Base-by-base conservation (phyloP, 2,113 vertebrate genomes). In the Romanogobio albipinnatus region DNA sequence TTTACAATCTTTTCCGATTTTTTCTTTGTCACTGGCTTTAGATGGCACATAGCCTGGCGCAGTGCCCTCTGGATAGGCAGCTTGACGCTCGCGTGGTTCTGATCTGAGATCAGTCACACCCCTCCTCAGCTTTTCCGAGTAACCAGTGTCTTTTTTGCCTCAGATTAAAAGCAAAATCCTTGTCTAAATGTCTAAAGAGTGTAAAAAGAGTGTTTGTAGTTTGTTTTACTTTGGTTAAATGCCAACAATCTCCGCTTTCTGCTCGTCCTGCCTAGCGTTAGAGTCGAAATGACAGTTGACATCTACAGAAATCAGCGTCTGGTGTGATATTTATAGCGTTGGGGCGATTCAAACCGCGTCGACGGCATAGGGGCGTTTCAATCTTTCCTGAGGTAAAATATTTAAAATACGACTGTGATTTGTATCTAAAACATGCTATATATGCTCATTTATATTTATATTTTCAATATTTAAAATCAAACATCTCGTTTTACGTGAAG, bases 1-100 rank as follows among this genome's bases (percentile, higher is more conserved):
- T 96, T 96, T 85, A 96, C 96, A 87, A 94, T 92, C 89, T 91
- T 94, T 74, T 92, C 87, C 9, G 94, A 88, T 95, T 96, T 97
- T 93, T 96, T 97, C 95, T 96, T 96, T 89, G 95, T 95, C 92
- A 94, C 92, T 87, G 95, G 94, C 93, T 93, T 94, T 93, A 88
- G 91, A 90, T 92, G 89, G 93, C 90, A 92, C 96, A 97, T 97
- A 92, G 94, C 95, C 96, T 89, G 93, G 88, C 92, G 71, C 87
- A 76, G 91, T 88, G 90, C 90, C 89, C 91, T 91, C 83, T 87
- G 91, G 86, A 83, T 88, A 91, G 91, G 91, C 96, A 96, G 95
- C 90, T 95, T 95, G 93, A 91, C 90, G 80, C 86, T 51, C 89
- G 82, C 66, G 26, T 86, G 75, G 68, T 79, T 87, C 76, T 81